Evolutionary conservation across 2,888 invertebrate genomes (phyloP), one percentile per base, ranked within the genome.

Genomic region (Linnaemya vulpina): DNA sequence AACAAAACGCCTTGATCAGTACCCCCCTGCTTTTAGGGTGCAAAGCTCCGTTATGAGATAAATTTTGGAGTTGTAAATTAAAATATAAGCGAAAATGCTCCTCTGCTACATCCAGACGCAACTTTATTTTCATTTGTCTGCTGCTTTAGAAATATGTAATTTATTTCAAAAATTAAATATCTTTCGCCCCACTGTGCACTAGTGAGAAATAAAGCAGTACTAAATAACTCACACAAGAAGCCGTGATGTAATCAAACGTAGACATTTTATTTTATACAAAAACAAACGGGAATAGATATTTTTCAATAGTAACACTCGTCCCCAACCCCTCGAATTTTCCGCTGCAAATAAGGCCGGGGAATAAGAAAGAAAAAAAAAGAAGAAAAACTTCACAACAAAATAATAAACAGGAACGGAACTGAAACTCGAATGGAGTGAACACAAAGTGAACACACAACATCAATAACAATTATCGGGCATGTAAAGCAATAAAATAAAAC

Each of bases 401-500:
- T 13, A 35, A 46, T 43, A 71, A 78, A 62, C 40, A 62, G 22
- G 25, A 35, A 51, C 30, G 30, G 30, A 30, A 30, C 13, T 17
- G 67, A 40, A 77, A 62, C 25, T 68, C n/a, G 25, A 49, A n/a
- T n/a, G 15, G 38, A 65, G 53, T 22, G 15, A 51, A 53, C 22
- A 53, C 71, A 17, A 17, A 49, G 22, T 15, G 51, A 49, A 58
- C 78, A n/a, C n/a, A 74, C 73, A 84, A 74, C 81, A 81, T 77
- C 80, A 71, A 84, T 76, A 84, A 84, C 84, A 84, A 81, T 84
- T 81, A 81, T 77, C 81, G 81, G 62, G 73, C 81, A 77, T 84
- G 84, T 84, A 68, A 62, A 81, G 80, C 81, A 74, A 81, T 84
- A 81, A 81, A 81, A 84, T 81, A 68, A 77, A 84, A 77, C 84